Evolutionary conservation across 2,888 invertebrate genomes (phyloP).

Genomic region (Xylophagus ater): DNA sequence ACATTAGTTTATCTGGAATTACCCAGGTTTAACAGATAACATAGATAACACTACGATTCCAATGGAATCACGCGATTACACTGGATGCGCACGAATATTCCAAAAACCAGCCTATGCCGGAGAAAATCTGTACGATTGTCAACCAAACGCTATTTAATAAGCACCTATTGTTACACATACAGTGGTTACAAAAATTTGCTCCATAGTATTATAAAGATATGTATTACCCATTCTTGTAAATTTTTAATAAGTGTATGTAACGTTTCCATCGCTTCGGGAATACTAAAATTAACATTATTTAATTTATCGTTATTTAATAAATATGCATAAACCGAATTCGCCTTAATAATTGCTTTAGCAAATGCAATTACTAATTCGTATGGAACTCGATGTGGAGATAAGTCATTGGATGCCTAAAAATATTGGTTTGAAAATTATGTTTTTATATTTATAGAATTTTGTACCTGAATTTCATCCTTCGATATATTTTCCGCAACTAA

Average conservation of each 20-base stretch:
- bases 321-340: constrained; percentile 45
- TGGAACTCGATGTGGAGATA: constrained; percentile 27
- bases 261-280: constrained; percentile 43
- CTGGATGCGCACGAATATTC: too few relatives aligned
- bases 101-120: too few relatives aligned
- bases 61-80: too few relatives aligned
- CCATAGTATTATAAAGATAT: background rate
- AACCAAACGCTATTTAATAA: too few relatives aligned
- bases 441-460: background rate
- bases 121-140: too few relatives aligned
- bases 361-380: constrained; percentile 40
- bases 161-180: too few relatives aligned
- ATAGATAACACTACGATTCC: too few relatives aligned
- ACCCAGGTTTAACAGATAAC: too few relatives aligned
- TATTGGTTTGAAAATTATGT: too few relatives aligned
- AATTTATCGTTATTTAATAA: constrained; percentile 37
- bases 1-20: too few relatives aligned
- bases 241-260: constrained; percentile 31
- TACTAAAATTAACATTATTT: constrained; percentile 41
- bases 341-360: constrained; percentile 46
- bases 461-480: constrained; percentile 21
- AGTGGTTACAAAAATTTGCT: too few relatives aligned
- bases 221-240: constrained; percentile 36
- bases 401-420: too few relatives aligned
- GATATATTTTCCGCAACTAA: constrained; percentile 43